Base-by-base conservation (phyloP, 2,888 invertebrate species). In the Chirona hameri region DNA sequence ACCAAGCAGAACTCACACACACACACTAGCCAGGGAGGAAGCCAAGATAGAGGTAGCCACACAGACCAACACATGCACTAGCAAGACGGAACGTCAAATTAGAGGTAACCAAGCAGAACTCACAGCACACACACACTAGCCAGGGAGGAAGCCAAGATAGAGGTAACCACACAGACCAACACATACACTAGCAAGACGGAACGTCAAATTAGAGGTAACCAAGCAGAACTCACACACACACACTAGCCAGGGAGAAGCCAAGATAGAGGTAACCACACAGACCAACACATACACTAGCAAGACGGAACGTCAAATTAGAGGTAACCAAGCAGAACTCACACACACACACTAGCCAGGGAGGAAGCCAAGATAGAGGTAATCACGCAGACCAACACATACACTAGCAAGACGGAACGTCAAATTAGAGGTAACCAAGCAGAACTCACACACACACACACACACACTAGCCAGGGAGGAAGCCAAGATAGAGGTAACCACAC, bases 381-480 rank as follows among this genome's bases (percentile, higher is more conserved):
- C 55, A 55, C 55, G 55, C 15, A 55, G 55, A 55, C 3, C 55
- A 55, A n/a, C n/a, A n/a, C n/a, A n/a, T n/a, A n/a, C n/a, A n/a
- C n/a, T n/a, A n/a, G n/a, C n/a, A n/a, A n/a, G n/a, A n/a, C n/a
- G n/a, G n/a, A n/a, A n/a, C n/a, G 94, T 94, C 10, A 93, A 93
- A 87, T 91, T 94, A 86, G 91, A 93, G 90, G 93, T 93, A 86
- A 69, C 55, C 55, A 55, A 3, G 55, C 15, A 55, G 55, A 55
- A 55, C 55, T n/a, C n/a, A n/a, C n/a, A n/a, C n/a, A n/a, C n/a
- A n/a, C n/a, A n/a, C n/a, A n/a, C n/a, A n/a, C n/a, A n/a, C n/a
- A n/a, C n/a, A 55, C 91, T 94, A 83, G 95, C 94, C 0, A 90
- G 94, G 84, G 93, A 94, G 86, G 93, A 94, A 84, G 94, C 95